Evolutionary conservation across 2,113 vertebrate species (phyloP), one percentile per base, ranked within the genome.

Genomic region (Apaloderma vittatum): DNA sequence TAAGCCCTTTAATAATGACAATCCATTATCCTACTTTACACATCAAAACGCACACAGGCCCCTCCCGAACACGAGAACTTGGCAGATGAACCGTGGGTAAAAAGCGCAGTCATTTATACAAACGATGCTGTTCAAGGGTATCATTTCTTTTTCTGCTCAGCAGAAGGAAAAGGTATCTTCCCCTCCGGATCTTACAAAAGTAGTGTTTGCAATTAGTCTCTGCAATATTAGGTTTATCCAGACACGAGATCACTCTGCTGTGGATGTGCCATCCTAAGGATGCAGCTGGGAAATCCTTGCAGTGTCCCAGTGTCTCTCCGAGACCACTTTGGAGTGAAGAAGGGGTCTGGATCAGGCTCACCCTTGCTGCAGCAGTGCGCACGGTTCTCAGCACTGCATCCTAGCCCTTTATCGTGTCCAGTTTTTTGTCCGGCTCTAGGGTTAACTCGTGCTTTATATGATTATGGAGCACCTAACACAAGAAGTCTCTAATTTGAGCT

Each of bases 1-100:
- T 93, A 91, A 97, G 36, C 54, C 74, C 66, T 95, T 93, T 91
- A 95, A 96, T 96, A 86, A 85, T 52, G 49, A 65, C 59, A 68
- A 88, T 72, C 81, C 73, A 85, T 94, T 81, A 81, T 65, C 77
- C 93, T 94, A 0, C 80, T 95, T 96, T 95, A 65, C 93, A 96
- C 91, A 94, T 96, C 93, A 94, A 95, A 96, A 97, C 32, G 2
- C 46, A 78, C 27, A 5, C 68, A 68, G 66, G 71, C 77, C 93
- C 93, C 91, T 95, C 93, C 89, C 86, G 70, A 61, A 67, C 11
- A 23, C 34, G 52, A 59, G 66, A 81, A 67, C 77, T 78, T 89
- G 77, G 52, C 54, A 84, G 58, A 27, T 75, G 91, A 87, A 45
- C 71, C 1, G 0, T 91, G 66, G 36, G 80, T 89, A 84, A 76